Base-by-base conservation (phyloP, 2,888 invertebrate species). In the Chelonus formosanus region DNA sequence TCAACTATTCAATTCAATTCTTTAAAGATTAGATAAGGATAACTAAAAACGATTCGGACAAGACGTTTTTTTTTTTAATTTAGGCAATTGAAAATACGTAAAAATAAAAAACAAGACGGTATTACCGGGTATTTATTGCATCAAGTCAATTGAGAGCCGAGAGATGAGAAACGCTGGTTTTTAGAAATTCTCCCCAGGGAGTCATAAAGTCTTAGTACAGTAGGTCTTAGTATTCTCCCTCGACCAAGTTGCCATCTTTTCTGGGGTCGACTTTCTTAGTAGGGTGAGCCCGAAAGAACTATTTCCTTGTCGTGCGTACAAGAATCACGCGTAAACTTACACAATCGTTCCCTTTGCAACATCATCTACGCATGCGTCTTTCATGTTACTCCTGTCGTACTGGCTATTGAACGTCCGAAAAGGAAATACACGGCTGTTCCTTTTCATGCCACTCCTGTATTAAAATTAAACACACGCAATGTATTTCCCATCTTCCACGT, bases 131-230 rank as follows among this genome's bases (percentile, higher is more conserved):
- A 20, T 20, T 20, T 20, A 20, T 2, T 20, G 20, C 7, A 44
- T 47, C 52, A 34, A 52, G 34, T 10, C 10, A 5, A 36, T 61
- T 31, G 43, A 52, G 52, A 70, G 67, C 66, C 65, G 67, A 67
- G 67, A 70, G 70, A 73, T 76, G 76, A 76, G 75, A 74, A 66
- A 71, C 76, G 70, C 76, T 76, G 76, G 53, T 63, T 47, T 31
- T 47, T 8, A 65, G 43, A 64, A 63, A 70, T 69, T 62, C 60
- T 72, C 76, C 74, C 74, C 48, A 57, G 76, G 71, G 76, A 73
- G 65, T 69, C 73, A 69, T 75, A 72, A 48, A 62, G 71, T 70
- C 71, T 73, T 69, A 63, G 60, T 40, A 54, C 60, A 54, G 34
- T 56, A 64, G 66, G 63, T 61, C 64, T 67, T 66, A 67, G 62